Base-by-base conservation (phyloP, 2,888 invertebrate species). In the Crioceris asparagi region DNA sequence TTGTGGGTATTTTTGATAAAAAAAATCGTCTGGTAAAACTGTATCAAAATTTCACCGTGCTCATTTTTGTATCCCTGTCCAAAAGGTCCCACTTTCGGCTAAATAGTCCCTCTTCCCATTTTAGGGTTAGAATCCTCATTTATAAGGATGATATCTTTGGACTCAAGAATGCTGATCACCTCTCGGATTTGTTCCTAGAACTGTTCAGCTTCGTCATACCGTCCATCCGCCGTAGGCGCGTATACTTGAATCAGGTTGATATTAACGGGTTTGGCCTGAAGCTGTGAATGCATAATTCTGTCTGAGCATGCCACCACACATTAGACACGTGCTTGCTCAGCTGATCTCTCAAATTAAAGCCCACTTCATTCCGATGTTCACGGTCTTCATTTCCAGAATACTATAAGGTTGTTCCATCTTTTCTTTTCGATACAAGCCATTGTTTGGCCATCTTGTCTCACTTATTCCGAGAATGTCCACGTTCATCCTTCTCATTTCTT, bases 211-310 rank as follows among this genome's bases (percentile, higher is more conserved):
- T 25, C 25, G 12, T 25, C 3, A 25, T 25, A 3, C 4, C 12
- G 11, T 25, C 12, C 12, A 4, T 25, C 25, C 4, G 25, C n/a
- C 4, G 4, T 25, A 25, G 25, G 25, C 4, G 25, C 25, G 3
- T 25, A 25, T 12, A 25, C 25, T 12, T 25, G 25, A 25, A 25
- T 25, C n/a, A 25, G n/a, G 25, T 25, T 25, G 3, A 25, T 25
- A 11, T 12, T 25, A 11, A n/a, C 25, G 12, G 3, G n/a, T 11
- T 25, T 25, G 3, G 12, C 12, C 25, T 25, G n/a, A 4, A 25
- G 25, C 12, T 25, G 25, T 12, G 12, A 4, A n/a, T 11, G 3
- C 25, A 25, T 25, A 11, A 25, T 25, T n/a, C 25, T 3, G n/a
- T 25, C 25, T 11, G 25, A 4, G 11, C n/a, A 12, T 25, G 3